Conservation (phyloP, 2,797 vertebrate genomes). For the Hippopotamyrus pictus region DNA sequence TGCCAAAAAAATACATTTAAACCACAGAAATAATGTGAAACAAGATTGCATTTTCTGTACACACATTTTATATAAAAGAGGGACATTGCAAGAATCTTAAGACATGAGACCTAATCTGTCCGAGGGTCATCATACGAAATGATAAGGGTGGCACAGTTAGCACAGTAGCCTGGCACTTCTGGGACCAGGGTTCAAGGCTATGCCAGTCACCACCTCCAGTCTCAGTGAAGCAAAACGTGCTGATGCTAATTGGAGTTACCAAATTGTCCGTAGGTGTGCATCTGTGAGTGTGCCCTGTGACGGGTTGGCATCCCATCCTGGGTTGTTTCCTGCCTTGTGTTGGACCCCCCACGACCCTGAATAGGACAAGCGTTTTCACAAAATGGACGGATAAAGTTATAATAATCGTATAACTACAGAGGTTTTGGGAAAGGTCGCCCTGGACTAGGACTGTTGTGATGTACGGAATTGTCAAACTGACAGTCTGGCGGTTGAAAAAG, state of each 20-base stretch:
- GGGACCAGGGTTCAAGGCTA: background rate
- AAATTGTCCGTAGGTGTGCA: background rate
- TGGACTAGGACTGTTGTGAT: background rate
- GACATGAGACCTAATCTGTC: background rate
- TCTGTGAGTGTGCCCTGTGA: background rate
- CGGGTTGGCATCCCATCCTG: background rate
- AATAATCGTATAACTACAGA: background rate
- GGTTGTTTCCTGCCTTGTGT: background rate
- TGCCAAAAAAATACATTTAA: background rate
- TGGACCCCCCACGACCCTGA: background rate
- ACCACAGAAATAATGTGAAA: background rate
- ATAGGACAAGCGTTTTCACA: background rate
- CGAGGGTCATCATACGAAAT: background rate
- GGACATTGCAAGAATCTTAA: background rate
- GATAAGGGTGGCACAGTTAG: background rate
- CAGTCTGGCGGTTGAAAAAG: background rate
- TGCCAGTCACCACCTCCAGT: background rate
- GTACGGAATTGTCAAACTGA: background rate
- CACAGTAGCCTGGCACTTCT: background rate
- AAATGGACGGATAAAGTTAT: background rate
- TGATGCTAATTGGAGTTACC: background rate
- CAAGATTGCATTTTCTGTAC: background rate
- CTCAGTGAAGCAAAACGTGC: background rate
- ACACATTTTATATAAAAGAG: background rate
- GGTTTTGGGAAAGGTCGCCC: background rate